Conservation (phyloP, 2,113 vertebrate genomes). For the Typhlomys cinereus region DNA sequence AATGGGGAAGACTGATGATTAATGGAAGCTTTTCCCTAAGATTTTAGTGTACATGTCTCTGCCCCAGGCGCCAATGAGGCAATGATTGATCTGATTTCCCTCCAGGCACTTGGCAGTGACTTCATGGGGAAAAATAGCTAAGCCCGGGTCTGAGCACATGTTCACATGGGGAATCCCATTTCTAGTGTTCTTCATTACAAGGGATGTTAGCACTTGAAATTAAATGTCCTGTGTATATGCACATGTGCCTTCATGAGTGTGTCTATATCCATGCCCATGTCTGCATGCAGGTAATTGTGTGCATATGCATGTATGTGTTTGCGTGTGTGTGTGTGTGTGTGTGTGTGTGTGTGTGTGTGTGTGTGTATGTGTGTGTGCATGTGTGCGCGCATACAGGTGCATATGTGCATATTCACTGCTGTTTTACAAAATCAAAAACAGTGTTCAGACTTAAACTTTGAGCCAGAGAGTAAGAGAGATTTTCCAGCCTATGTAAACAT, state of each 20-base stretch:
- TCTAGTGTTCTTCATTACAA: neutral
- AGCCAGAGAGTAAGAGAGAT: neutral
- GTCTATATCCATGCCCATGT: no score
- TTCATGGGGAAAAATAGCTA: neutral
- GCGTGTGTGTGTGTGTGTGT: neutral
- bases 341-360: neutral
- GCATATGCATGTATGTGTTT: neutral
- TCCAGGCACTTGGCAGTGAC: slow-evolving; percentile 10
- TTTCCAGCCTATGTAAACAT: neutral
- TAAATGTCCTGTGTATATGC: no score
- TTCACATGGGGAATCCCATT: neutral
- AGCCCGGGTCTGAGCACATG: neutral
- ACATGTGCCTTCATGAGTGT: no score
- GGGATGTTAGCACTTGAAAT: neutral
- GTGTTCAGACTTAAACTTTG: no score
- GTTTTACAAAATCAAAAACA: neutral
- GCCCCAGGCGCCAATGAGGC: slow-evolving; percentile 22
- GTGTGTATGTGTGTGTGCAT: neutral
- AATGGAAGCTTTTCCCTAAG: slow-evolving; percentile 40
- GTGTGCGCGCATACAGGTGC: neutral
- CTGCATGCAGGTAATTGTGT: no score
- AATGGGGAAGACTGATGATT: slow-evolving; percentile 52
- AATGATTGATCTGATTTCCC: slow-evolving; percentile 45
- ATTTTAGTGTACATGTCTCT: slow-evolving; percentile 39
- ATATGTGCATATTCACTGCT: neutral